Conservation (phyloP, 1,140 invertebrate genomes). For the Drosophila funebris region DNA sequence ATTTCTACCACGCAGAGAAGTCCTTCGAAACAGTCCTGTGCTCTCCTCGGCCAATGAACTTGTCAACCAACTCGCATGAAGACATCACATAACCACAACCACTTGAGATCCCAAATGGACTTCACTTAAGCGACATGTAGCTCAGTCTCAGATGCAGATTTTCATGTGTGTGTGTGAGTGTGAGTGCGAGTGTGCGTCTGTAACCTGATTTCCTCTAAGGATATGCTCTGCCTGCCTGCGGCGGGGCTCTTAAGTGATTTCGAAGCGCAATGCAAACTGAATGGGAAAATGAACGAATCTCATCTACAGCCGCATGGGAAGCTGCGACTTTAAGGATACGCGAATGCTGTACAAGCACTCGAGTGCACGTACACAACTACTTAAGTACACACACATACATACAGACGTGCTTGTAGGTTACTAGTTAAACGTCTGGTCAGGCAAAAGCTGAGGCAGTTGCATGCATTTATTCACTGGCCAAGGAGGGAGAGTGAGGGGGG, state of each 20-base stretch:
- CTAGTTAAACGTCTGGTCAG: conserved; percentile 48
- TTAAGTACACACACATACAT: conserved; percentile 44
- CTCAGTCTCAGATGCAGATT: conserved; percentile 18
- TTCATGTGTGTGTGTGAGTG: background rate
- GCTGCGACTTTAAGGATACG: conserved; percentile 41
- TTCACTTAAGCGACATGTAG: background rate
- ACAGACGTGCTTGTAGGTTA: conserved; percentile 65
- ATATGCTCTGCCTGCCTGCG: conserved; percentile 57
- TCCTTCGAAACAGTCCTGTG: conserved; percentile 38
- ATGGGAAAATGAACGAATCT: conserved; percentile 39
- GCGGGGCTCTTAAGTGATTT: conserved; percentile 71
- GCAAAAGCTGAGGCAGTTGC: conserved; percentile 24
- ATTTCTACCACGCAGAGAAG: background rate
- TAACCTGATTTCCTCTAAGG: conserved; percentile 76
- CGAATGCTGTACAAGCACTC: conserved; percentile 50
- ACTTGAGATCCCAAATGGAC: conserved; percentile 51
- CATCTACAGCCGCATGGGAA: conserved; percentile 11
- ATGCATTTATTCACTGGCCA: conserved; percentile 9
- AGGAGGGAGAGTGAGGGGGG: background rate
- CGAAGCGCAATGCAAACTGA: conserved; percentile 39
- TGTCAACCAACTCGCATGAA: conserved; percentile 37
- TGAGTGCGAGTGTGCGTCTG: conserved; percentile 35
- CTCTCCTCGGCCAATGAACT: conserved; percentile 65
- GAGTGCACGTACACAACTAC: conserved; percentile 72
- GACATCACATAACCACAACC: conserved; percentile 42